Base-by-base conservation (phyloP, 2,113 vertebrate species). In the Albula goreensis region DNA sequence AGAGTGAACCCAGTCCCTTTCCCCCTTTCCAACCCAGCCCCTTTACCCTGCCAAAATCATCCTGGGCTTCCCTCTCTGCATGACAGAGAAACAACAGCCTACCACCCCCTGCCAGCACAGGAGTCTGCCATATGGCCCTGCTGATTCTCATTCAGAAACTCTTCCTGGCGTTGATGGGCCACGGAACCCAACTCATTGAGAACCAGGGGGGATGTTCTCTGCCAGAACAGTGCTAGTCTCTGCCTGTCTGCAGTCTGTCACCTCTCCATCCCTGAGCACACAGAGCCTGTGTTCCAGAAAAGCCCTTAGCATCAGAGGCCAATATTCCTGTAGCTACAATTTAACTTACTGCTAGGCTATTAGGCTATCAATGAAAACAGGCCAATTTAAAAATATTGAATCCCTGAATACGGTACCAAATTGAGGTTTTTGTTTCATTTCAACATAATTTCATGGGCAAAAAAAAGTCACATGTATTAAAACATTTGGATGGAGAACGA, bases 121-220 rank as follows among this genome's bases (percentile, higher is more conserved):
- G 63, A 81, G 88, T 88, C 85, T 91, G 88, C 91, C 92, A 90
- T 91, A 91, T 91, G 92, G 89, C 78, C 83, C 82, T 78, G 93
- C 94, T 93, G 48, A 90, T 91, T 93, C 86, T 25, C 83, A 87
- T 93, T 92, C 88, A 81, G 91, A 93, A 90, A 83, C 41, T 74
- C 81, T 1, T 10, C 8, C n/a, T 5, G 15, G 79, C 17, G 48
- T 15, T 5, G 2, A 11, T 52, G 50, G 6, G 17, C 11, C 50
- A 49, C 6, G 31, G 56, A 63, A 74, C 25, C 31, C 41, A 74
- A 25, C 78, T 83, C 66, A 87, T 57, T 83, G 25, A 51, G n/a
- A 83, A 63, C 31, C 31, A 7, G 41, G 51, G 17, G 17, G 63
- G 19, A 60, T 15, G 53, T 12, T 4, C 63, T 19, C 63, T 70